Percentiles rank a stretch among this genome's conserved stretches.
Evolutionary conservation across 2,888 invertebrate species (phyloP).

Genomic region (Luperina testacea): DNA sequence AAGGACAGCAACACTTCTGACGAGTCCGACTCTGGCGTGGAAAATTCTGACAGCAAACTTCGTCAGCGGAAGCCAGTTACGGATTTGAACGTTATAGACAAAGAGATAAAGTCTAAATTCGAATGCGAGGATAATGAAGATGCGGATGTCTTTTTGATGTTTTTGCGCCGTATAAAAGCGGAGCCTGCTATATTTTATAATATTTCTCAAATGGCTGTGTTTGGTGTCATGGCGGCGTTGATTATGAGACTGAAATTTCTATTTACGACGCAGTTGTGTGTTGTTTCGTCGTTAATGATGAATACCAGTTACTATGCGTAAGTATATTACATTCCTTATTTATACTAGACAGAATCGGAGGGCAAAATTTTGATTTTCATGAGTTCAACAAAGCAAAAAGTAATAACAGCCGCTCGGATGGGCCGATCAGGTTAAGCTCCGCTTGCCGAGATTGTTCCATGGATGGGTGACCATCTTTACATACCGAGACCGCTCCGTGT

Average conservation of each 20-base stretch:
- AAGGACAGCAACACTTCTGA: slow-evolving; percentile 77
- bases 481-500: no score
- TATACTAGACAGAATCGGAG: no score
- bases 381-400: no score
- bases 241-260: slow-evolving; percentile 95
- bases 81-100: slow-evolving; percentile 73
- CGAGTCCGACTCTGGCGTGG: slow-evolving; percentile 89
- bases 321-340: slow-evolving; percentile 63
- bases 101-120: slow-evolving; percentile 67
- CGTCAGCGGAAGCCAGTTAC: slow-evolving; percentile 69
- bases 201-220: slow-evolving; percentile 92
- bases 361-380: no score
- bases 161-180: slow-evolving; percentile 78
- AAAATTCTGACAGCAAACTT: slow-evolving; percentile 84
- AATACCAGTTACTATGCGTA: slow-evolving; percentile 90
- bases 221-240: slow-evolving; percentile 92
- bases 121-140: slow-evolving; percentile 63
- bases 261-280: slow-evolving; percentile 94
- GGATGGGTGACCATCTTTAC: no score
- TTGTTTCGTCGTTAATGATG: slow-evolving; percentile 92
- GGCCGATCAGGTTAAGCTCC: no score
- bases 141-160: slow-evolving; percentile 62
- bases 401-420: no score
- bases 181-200: slow-evolving; percentile 92
- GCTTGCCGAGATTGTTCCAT: no score